Evolutionary conservation across 2,888 invertebrate species (phyloP), one percentile per base, ranked within the genome.

Genomic region (Cheilosia variabilis): DNA sequence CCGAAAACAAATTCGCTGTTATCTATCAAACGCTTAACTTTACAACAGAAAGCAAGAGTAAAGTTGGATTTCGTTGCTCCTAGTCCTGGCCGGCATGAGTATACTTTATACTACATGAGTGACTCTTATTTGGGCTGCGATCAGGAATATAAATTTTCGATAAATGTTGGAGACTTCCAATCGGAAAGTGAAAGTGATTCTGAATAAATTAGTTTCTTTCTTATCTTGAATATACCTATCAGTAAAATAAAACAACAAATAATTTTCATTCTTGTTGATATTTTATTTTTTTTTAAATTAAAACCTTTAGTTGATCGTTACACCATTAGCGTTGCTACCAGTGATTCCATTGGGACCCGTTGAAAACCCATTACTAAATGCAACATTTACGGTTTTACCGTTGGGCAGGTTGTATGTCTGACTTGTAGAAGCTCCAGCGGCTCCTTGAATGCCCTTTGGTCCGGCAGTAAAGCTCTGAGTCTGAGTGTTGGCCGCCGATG

Each of bases 41-140:
- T 99, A 15, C 98, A 98, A 87, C 97, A 98, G 90, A 97, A 95
- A 89, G 98, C 99, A 0, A 96, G 96, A 90, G 96, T 96, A 0
- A 95, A 92, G 78, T 87, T 93, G 52, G 93, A 93, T 88, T 99
- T 99, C 92, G 97, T 98, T 43, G 98, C 98, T 34, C 98, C 98
- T 0, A 94, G 95, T 81, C 95, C 97, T 0, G 97, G 98, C 6
- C 95, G 96, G 34, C 97, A 98, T 92, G 95, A 96, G 15, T 99
- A 98, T 93, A 98, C 97, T 0, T 93, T 99, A 66, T 99, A 98
- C 93, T 99, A 98, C 93, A 99, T 99, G 98, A 98, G 98, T 89
- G 99, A 99, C 92, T 97, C 99, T 0, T 99, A 99, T 92, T 95
- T 99, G 90, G 99, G 99, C 9, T 99, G 99, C 90, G 99, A 99